A percentile compares a stretch with the other conserved stretches of the same genome.
Evolutionary conservation across 2,113 vertebrate genomes (phyloP).

Genomic region (Hyla sarda): DNA sequence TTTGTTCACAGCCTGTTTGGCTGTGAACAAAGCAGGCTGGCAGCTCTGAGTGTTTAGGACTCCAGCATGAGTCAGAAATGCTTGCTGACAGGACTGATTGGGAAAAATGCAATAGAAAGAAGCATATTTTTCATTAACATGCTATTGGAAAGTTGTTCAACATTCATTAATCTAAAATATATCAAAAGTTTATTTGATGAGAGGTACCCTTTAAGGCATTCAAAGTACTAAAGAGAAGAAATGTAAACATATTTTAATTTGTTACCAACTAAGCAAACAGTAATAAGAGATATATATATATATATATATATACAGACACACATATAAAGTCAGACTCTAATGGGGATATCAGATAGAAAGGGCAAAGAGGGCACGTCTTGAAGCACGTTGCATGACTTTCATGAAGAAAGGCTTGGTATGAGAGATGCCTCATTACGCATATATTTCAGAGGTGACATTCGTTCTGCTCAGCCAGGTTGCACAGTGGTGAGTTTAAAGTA

Average conservation of each 20-base stretch:
- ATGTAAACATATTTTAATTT: background rate
- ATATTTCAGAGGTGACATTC: constrained; percentile 23
- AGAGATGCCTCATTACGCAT: constrained; percentile 38
- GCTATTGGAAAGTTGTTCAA: no score
- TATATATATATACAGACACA: background rate
- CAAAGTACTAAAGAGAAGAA: background rate
- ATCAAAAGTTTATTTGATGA: no score
- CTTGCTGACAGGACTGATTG: no score
- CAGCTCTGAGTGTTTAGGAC: no score
- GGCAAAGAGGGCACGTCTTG: constrained; percentile 18
- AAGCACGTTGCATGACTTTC: constrained; percentile 24
- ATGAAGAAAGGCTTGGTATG: background rate
- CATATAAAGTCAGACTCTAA: background rate
- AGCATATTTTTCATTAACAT: no score
- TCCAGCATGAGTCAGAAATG: no score
- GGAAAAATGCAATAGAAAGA: no score
- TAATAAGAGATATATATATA: constrained; percentile 33
- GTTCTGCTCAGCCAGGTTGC: constrained; percentile 45
- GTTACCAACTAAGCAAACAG: constrained; percentile 38
- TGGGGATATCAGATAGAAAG: constrained; percentile 21
- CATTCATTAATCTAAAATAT: no score
- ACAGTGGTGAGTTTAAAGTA: constrained; percentile 32
- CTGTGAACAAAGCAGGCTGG: no score
- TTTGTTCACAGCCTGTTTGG: no score
- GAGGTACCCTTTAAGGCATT: no score